These are phyloP conservation scores for Raja brachyura DNA, from an alignment of 2,113 vertebrate species.

Conservation along the genomic window DNA sequence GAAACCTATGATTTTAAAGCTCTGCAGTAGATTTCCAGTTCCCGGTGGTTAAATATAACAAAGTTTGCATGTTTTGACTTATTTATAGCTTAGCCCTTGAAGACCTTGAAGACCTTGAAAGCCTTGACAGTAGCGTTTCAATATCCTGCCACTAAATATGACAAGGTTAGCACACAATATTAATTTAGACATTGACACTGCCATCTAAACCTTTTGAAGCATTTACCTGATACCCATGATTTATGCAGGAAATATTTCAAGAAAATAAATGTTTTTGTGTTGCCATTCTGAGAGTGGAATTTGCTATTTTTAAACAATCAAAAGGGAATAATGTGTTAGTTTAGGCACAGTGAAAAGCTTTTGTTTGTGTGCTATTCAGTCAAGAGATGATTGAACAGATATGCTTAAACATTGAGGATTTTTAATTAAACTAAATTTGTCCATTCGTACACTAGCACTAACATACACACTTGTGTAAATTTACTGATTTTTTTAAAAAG, in stretches of 20 bases:
- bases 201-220: conserved; percentile 23
- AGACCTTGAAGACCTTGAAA: conserved; percentile 30
- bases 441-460: too few relatives aligned
- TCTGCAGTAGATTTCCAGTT: conserved; percentile 19
- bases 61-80: conserved; percentile 33
- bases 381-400: too few relatives aligned
- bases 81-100: conserved; percentile 37
- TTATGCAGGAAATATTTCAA: not conserved
- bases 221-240: not conserved
- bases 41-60: conserved; percentile 30
- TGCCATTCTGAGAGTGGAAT: not conserved
- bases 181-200: conserved; percentile 34
- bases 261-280: not conserved
- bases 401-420: too few relatives aligned
- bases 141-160: conserved; percentile 28
- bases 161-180: conserved; percentile 30
- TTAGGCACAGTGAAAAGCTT: too few relatives aligned
- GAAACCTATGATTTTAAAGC: conserved; percentile 15
- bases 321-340: not conserved
- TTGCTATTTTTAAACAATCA: not conserved
- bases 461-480: too few relatives aligned
- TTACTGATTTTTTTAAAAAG: too few relatives aligned
- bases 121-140: conserved; percentile 30
- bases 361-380: too few relatives aligned
- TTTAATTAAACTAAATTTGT: too few relatives aligned